These are phyloP conservation scores for Hydroisotoma schaefferi DNA, from an alignment of 2,888 invertebrate genomes.

Conservation along the genomic window DNA sequence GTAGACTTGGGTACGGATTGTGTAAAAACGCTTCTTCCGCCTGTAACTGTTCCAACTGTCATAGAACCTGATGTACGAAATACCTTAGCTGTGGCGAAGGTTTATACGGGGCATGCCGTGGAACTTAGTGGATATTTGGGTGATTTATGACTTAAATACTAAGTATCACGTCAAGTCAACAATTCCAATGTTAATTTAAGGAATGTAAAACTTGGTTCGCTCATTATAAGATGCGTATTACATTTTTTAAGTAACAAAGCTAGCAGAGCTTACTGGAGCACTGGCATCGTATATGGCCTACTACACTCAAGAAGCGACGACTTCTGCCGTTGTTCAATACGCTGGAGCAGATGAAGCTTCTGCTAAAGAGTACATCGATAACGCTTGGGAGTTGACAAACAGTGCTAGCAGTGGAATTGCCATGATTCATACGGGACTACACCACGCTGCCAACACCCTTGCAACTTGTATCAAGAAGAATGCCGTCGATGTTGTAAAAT, in stretches of 20 bases:
- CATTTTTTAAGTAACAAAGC: slow-evolving; percentile 5
- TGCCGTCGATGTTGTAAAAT: slow-evolving; percentile 21
- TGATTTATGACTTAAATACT: slow-evolving; percentile 9
- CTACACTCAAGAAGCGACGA: slow-evolving; percentile 4
- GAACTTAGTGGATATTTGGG: slow-evolving; percentile 26
- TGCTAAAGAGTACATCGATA: slow-evolving; percentile 7
- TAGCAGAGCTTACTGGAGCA: slow-evolving; percentile 14
- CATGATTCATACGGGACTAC: slow-evolving; percentile 19
- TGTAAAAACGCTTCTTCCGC: background rate
- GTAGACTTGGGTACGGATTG: background rate
- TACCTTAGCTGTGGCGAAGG: slow-evolving; percentile 10
- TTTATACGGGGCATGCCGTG: slow-evolving; percentile 25
- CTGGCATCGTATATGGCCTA: slow-evolving; percentile 13
- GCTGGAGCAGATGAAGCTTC: slow-evolving; percentile 4
- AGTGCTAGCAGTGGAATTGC: slow-evolving; percentile 15
- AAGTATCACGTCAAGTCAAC: background rate
- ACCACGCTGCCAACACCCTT: slow-evolving; percentile 16
- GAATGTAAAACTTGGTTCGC: background rate
- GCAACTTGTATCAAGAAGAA: slow-evolving; percentile 21
- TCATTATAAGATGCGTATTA: background rate
- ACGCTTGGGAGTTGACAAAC: slow-evolving; percentile 9
- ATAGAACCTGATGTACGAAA: slow-evolving; percentile 16
- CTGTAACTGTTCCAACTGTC: background rate
- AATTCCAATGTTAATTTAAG: slow-evolving; percentile 8
- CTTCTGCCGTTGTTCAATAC: background rate